Percentiles rank a stretch among this genome's conserved stretches.
phyloP scores from a whole-genome alignment of 2,888 invertebrate species.

The Ennomos quercinarius region DNA sequence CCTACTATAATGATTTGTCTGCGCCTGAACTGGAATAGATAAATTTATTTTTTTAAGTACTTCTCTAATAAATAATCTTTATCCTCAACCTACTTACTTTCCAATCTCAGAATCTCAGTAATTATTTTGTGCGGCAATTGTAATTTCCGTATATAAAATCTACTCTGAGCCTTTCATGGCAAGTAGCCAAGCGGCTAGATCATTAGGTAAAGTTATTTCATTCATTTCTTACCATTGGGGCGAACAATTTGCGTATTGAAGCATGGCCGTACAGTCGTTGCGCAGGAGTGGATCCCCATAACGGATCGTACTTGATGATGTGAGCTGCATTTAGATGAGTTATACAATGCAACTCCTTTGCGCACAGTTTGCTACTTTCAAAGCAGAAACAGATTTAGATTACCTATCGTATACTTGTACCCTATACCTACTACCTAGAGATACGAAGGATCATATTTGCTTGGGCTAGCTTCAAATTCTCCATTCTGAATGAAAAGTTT shows the following conservation, averaged over 20 bases:
- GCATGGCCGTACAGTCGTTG: constrained; percentile 6
- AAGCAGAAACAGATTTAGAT: too few species aligned
- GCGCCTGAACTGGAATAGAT: too few species aligned
- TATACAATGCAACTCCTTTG: neutral
- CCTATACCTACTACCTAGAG: too few species aligned
- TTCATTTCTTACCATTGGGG: constrained; percentile 15
- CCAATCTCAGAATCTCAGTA: neutral
- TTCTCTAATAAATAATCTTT: neutral
- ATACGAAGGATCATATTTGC: too few species aligned
- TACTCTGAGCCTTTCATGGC: constrained; percentile 5
- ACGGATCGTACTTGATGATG: constrained; percentile 22
- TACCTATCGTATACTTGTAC: too few species aligned
- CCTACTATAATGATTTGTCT: too few species aligned
- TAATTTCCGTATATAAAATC: neutral
- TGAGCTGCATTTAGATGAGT: constrained; percentile 18
- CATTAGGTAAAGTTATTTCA: constrained; percentile 7
- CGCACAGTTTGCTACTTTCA: neutral
- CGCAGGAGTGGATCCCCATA: constrained; percentile 20
- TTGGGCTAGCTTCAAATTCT: too few species aligned
- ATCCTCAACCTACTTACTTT: constrained; percentile 5
- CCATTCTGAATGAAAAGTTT: too few species aligned
- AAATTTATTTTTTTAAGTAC: too few species aligned
- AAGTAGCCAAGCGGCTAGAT: constrained; percentile 7
- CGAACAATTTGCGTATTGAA: constrained; percentile 13
- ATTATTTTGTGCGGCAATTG: neutral